Percentiles rank a stretch among this genome's conserved stretches.
Conservation (phyloP, 2,113 vertebrate species). For the Clarias macrocephalus region DNA sequence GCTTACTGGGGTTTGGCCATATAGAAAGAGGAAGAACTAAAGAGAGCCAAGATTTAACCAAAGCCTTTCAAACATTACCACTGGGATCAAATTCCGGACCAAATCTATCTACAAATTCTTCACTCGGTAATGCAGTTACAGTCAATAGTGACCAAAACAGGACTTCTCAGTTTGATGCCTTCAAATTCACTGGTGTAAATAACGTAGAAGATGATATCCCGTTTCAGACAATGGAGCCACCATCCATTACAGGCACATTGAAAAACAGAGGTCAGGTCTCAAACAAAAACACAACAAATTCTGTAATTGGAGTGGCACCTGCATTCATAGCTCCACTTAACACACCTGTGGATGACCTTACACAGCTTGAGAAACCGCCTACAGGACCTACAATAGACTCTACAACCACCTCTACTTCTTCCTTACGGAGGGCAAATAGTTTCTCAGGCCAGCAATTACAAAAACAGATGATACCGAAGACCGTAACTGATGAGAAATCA, state of each 20-base stretch:
- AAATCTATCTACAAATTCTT: slow-evolving; percentile 13
- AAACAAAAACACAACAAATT: background rate
- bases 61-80: slow-evolving; percentile 13
- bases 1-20: slow-evolving; percentile 43
- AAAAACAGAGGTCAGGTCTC: background rate
- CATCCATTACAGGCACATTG: background rate
- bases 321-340: background rate
- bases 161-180: slow-evolving; percentile 28
- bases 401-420: slow-evolving; percentile 43
- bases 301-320: background rate
- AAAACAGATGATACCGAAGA: slow-evolving; percentile 51
- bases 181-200: slow-evolving; percentile 46
- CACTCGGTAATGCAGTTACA: background rate
- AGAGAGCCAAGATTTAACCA: slow-evolving; percentile 23
- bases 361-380: slow-evolving; percentile 28
- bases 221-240: slow-evolving; percentile 46
- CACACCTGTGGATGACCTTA: slow-evolving; percentile 29
- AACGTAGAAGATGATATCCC: slow-evolving; percentile 56
- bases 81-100: slow-evolving; percentile 5
- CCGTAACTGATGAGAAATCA: background rate
- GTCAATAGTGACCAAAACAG: slow-evolving; percentile 26
- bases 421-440: slow-evolving; percentile 70
- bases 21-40: slow-evolving; percentile 50
- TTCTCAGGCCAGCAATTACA: slow-evolving; percentile 66
- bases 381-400: slow-evolving; percentile 25